Conservation (phyloP, 2,113 vertebrate species). For the Petromus typicus region DNA sequence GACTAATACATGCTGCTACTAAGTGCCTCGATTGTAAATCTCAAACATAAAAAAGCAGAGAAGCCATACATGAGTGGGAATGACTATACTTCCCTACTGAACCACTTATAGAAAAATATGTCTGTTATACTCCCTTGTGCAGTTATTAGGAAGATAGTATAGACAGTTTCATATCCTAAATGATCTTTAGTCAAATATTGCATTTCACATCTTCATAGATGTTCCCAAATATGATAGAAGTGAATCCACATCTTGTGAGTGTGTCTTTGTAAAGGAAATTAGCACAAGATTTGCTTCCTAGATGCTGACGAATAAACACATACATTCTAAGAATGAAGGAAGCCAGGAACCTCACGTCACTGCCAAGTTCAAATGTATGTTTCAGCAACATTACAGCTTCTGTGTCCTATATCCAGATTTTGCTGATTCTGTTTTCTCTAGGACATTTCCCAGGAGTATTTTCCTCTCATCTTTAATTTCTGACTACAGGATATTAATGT, state of each 20-base stretch:
- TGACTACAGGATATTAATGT: neutral
- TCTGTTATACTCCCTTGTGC: neutral
- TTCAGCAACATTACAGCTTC: neutral
- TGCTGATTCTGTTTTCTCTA: neutral
- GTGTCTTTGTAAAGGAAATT: neutral
- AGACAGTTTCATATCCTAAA: neutral
- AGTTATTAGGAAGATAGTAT: neutral
- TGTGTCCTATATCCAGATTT: neutral
- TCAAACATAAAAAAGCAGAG: constrained; percentile 34
- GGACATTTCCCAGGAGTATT: neutral
- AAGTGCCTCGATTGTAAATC: constrained; percentile 43
- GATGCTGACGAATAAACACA: neutral
- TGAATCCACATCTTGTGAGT: neutral
- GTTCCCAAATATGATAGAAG: neutral
- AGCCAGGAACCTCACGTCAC: neutral
- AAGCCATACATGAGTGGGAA: neutral
- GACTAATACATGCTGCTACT: constrained; percentile 27
- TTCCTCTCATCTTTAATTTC: neutral
- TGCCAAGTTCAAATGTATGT: neutral
- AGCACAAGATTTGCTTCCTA: neutral
- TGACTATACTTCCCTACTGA: neutral
- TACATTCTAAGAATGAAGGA: neutral
- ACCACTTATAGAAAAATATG: constrained; percentile 1
- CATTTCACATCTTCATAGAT: neutral
- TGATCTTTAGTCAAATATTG: constrained; percentile 22